Conservation (phyloP, 2,888 invertebrate species). For the Zeuzera pyrina region DNA sequence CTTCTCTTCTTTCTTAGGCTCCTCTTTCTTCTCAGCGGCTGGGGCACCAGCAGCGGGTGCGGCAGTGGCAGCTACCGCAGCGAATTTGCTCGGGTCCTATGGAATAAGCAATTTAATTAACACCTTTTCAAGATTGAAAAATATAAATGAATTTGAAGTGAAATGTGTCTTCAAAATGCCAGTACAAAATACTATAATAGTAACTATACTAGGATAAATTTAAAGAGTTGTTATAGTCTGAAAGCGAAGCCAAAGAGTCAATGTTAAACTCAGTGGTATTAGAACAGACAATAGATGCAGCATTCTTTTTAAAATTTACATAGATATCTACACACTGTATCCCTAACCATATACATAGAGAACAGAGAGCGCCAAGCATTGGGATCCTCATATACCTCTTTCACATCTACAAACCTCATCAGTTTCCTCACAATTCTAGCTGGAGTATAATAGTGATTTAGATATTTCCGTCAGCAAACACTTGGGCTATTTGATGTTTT, state of each 20-base stretch:
- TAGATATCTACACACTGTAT: no score
- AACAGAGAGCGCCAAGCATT: no score
- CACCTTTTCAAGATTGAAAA: no score
- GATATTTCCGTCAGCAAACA: no score
- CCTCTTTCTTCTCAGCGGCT: slow-evolving; percentile 74
- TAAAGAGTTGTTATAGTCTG: slow-evolving; percentile 32
- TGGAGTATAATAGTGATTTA: no score
- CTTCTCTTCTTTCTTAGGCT: slow-evolving; percentile 85
- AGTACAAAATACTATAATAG: slow-evolving; percentile 22
- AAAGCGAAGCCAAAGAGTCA: slow-evolving; percentile 31
- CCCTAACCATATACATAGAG: no score
- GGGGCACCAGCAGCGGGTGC: slow-evolving; percentile 78
- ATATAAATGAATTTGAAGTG: not conserved
- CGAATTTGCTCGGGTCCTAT: slow-evolving; percentile 95
- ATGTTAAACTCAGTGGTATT: slow-evolving; percentile 23
- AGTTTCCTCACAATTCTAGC: no score
- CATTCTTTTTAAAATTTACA: no score
- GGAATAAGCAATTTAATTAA: slow-evolving; percentile 22
- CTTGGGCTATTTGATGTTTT: no score
- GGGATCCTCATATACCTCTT: no score
- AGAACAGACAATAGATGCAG: slow-evolving; percentile 33
- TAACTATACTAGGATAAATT: slow-evolving; percentile 39
- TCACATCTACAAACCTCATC: no score
- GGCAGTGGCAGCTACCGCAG: slow-evolving; percentile 70
- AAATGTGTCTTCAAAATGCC: slow-evolving; percentile 33